A percentile compares a stretch with the other conserved stretches of the same genome.
Conservation (phyloP, 2,888 invertebrate genomes). For the Dasypolia templi region DNA sequence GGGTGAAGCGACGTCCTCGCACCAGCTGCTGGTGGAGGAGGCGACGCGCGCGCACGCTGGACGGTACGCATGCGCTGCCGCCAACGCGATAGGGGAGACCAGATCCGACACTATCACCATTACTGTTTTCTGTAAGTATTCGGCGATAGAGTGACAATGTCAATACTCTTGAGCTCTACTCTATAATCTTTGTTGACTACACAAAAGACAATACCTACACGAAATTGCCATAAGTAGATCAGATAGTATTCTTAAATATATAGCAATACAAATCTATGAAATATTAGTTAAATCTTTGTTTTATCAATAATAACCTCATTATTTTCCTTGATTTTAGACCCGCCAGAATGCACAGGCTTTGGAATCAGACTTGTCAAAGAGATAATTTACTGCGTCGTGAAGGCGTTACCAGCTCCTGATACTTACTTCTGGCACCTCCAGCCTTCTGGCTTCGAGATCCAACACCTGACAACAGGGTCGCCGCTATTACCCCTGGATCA, state of each 20-base stretch:
- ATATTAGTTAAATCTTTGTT: too few species aligned
- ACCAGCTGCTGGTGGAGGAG: conserved; percentile 78
- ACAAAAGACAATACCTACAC: neutral
- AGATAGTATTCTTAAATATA: neutral
- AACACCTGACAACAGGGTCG: conserved; percentile 85
- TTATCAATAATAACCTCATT: neutral
- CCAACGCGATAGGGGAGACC: conserved; percentile 82
- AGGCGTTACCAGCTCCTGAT: conserved; percentile 81
- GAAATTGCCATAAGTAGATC: too few species aligned
- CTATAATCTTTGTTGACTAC: neutral
- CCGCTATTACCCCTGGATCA: conserved; percentile 81
- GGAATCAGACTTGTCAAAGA: conserved; percentile 84
- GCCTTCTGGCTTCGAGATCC: conserved; percentile 80
- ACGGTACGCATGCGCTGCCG: conserved; percentile 83
- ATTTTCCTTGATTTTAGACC: conserved; percentile 73
- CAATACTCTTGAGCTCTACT: neutral
- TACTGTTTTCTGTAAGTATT: conserved; percentile 84
- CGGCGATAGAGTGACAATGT: too few species aligned
- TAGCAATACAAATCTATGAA: neutral
- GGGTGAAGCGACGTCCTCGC: conserved; percentile 77
- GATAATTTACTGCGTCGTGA: conserved; percentile 82
- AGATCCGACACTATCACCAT: conserved; percentile 80
- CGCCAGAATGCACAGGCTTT: conserved; percentile 83
- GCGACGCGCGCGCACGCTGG: conserved; percentile 81
- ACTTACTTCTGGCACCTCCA: conserved; percentile 87